Conservation (phyloP, 1,140 invertebrate species). For the Drosophila prosaltans region DNA sequence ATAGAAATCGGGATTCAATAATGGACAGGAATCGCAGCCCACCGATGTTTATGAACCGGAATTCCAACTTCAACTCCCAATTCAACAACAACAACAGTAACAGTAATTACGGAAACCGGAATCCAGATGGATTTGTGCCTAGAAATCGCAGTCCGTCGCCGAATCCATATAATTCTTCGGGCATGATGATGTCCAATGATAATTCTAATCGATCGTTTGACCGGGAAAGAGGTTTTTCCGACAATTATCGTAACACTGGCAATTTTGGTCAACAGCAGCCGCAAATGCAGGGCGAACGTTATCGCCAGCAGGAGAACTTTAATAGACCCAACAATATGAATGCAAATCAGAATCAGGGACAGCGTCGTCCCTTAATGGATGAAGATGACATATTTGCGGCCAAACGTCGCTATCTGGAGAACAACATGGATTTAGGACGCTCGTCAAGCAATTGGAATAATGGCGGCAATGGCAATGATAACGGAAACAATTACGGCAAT, state of each 20-base stretch:
- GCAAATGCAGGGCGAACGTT: background rate
- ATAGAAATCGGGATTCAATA: background rate
- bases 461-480: background rate
- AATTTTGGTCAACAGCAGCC: background rate
- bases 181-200: background rate
- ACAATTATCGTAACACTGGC: background rate
- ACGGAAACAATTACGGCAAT: background rate
- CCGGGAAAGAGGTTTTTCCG: background rate
- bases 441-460: background rate
- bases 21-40: background rate
- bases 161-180: background rate
- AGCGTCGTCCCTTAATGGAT: background rate
- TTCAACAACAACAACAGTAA: background rate
- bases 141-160: background rate
- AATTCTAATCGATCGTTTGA: background rate
- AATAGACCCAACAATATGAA: background rate
- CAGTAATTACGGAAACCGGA: background rate
- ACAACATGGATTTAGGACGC: background rate
- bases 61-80: background rate
- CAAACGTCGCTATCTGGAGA: constrained; percentile 4
- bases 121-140: background rate
- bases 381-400: background rate
- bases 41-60: background rate
- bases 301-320: background rate
- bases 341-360: background rate